Percentiles rank a stretch among this genome's conserved stretches.
These are phyloP conservation scores for Oncopodura yosiiana DNA, from an alignment of 1,140 invertebrate genomes.

Conservation along the genomic window DNA sequence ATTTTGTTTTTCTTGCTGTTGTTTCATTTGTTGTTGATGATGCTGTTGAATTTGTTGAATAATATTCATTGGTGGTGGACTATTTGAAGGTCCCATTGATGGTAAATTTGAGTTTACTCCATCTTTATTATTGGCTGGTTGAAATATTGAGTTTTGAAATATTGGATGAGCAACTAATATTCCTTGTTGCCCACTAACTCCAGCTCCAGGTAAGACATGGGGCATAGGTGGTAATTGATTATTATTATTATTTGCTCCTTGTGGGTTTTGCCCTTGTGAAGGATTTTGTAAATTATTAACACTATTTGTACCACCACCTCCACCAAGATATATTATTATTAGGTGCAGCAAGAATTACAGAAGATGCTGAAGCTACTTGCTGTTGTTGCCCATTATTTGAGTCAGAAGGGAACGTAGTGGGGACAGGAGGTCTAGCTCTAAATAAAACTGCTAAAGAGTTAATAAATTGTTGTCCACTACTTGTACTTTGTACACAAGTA, in stretches of 20 bases:
- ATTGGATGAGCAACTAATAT: constrained; percentile 26
- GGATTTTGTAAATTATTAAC: too few relatives aligned
- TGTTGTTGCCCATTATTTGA: too few relatives aligned
- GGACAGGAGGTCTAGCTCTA: constrained; percentile 29
- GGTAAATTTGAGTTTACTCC: neutral
- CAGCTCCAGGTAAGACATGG: neutral
- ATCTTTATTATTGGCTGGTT: too few relatives aligned
- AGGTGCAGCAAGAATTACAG: too few relatives aligned
- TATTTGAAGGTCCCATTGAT: neutral
- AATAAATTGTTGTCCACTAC: constrained; percentile 18
- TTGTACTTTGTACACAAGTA: neutral
- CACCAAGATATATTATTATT: too few relatives aligned
- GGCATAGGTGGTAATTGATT: neutral
- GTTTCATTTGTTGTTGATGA: neutral
- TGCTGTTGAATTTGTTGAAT: neutral
- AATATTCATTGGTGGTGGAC: neutral
- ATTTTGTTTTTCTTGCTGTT: neutral
- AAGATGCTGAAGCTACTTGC: too few relatives aligned
- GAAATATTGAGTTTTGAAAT: neutral
- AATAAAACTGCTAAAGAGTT: constrained; percentile 33
- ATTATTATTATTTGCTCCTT: neutral
- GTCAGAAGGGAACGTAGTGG: constrained; percentile 24
- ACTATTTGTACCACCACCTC: too few relatives aligned
- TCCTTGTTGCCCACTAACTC: constrained; percentile 1
- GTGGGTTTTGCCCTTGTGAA: neutral